These are phyloP conservation scores for Eupeodes latifasciatus DNA, from an alignment of 2,888 invertebrate genomes.

Conservation along the genomic window DNA sequence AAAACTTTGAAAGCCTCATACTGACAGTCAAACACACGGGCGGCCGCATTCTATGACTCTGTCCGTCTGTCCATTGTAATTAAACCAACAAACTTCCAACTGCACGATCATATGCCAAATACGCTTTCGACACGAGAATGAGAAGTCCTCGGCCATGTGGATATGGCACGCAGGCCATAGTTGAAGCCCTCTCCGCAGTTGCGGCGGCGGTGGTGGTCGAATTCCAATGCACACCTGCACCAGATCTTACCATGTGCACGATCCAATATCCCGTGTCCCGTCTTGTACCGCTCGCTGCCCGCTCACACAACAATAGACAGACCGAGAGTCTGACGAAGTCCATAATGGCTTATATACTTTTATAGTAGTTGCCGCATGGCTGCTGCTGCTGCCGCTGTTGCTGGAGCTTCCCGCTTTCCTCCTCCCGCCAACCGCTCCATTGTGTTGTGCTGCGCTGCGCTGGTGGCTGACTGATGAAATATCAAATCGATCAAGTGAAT, in stretches of 20 bases:
- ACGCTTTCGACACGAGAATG: slow-evolving; percentile 74
- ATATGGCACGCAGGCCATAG: slow-evolving; percentile 71
- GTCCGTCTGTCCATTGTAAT: slow-evolving; percentile 74
- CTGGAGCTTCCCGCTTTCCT: slow-evolving; percentile 21
- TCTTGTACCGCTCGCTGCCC: background rate
- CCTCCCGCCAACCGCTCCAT: slow-evolving; percentile 3
- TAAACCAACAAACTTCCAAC: slow-evolving; percentile 75
- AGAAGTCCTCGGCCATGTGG: slow-evolving; percentile 69
- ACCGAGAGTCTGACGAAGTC: slow-evolving; percentile 66
- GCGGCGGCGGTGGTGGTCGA: slow-evolving; percentile 67
- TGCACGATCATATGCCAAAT: slow-evolving; percentile 74
- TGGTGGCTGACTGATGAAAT: slow-evolving; percentile 76
- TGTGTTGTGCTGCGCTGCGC: slow-evolving; percentile 2
- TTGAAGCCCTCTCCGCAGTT: slow-evolving; percentile 64
- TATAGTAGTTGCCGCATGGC: slow-evolving; percentile 32
- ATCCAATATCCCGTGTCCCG: slow-evolving; percentile 41
- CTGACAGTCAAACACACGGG: slow-evolving; percentile 32
- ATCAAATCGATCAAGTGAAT: slow-evolving; percentile 75
- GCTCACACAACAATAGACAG: slow-evolving; percentile 64
- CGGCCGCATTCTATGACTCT: slow-evolving; percentile 61
- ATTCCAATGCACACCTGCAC: slow-evolving; percentile 76
- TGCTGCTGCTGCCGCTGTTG: slow-evolving; percentile 5
- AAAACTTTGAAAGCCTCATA: slow-evolving; percentile 68
- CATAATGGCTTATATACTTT: slow-evolving; percentile 49
- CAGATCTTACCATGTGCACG: slow-evolving; percentile 73